Evolutionary conservation across 2,888 invertebrate genomes (phyloP), one percentile per base, ranked within the genome.

Genomic region (Clistopyga incitator): DNA sequence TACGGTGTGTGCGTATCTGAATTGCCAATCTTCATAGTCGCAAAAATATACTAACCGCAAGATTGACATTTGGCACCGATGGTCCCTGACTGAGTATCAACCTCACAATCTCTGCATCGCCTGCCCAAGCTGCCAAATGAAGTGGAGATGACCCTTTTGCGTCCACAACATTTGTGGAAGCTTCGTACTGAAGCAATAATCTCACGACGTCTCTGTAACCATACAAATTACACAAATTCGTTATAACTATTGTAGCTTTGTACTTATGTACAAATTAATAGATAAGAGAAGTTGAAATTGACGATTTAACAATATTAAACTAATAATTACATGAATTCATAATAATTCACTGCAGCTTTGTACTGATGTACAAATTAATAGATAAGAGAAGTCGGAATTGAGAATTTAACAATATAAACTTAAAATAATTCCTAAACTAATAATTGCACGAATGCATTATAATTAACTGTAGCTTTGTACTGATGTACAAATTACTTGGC

Each of bases 111-210:
- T 98, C 97, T 56, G 96, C 95, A 93, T 98, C 97, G 20, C 99
- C 99, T 75, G 97, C 97, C 98, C 98, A 99, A 71, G 98, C 97
- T 74, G 98, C 98, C 92, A 98, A 94, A 93, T 99, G 98, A 85
- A 99, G 95, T 45, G 99, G 97, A 42, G 98, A 97, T 50, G 98
- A 98, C 20, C 98, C 99, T 92, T 97, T 97, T 87, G 96, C 96
- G 94, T 99, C 98, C 86, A 97, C 96, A 71, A 97, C 95, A 93
- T 98, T 98, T 85, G 98, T 97, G 38, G 97, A 97, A 15, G 98
- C 98, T 91, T 97, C 97, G 92, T 97, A 96, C 85, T 96, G 95
- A 87, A 99, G 94, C 83, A 99, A 94, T 75, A 98, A 93, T 87
- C 96, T 95, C 75, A 98, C 98, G 90, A 98, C 97, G 85, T 97